A percentile compares a stretch with the other conserved stretches of the same genome.
Conservation (phyloP, 53 echinoderm and acorn worm genomes). For the Arbacia lixula region DNA sequence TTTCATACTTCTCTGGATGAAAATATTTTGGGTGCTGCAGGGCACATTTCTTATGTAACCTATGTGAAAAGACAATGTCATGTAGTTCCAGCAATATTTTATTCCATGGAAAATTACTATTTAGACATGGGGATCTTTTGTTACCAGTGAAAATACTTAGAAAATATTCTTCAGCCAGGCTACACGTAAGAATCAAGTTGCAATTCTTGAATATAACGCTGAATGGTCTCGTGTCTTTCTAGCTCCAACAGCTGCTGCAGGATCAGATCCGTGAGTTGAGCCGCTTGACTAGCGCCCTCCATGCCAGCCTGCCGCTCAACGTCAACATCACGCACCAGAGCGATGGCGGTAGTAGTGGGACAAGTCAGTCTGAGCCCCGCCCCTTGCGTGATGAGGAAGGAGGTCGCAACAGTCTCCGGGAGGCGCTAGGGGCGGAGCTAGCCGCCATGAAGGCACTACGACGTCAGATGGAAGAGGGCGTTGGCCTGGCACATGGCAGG, state of each 20-base stretch:
- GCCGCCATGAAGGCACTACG: conserved; percentile 87
- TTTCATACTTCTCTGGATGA: too few species aligned
- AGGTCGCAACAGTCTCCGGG: conserved; percentile 1
- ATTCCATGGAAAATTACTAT: too few species aligned
- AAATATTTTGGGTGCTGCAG: too few species aligned
- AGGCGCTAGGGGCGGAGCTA: conserved; percentile 70
- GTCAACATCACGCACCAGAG: conserved; percentile 93
- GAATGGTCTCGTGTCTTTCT: neutral
- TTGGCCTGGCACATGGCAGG: conserved; percentile 71
- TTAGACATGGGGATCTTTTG: too few species aligned
- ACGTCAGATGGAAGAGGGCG: conserved; percentile 77
- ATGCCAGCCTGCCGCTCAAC: conserved; percentile 85
- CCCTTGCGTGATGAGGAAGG: conserved; percentile 1
- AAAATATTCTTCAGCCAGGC: too few species aligned
- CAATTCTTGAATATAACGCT: neutral
- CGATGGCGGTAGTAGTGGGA: conserved; percentile 29
- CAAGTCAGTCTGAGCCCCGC: neutral
- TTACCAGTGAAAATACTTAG: too few species aligned
- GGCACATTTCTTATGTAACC: too few species aligned
- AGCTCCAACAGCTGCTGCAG: conserved; percentile 84
- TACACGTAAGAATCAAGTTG: neutral
- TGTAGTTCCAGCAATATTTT: too few species aligned
- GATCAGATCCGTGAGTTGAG: conserved; percentile 91
- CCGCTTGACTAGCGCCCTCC: conserved; percentile 75
- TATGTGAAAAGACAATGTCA: too few species aligned